A percentile compares a stretch with the other conserved stretches of the same genome.
These are phyloP conservation scores for Drosophila seguyi DNA, from an alignment of 1,140 invertebrate species.

Conservation along the genomic window DNA sequence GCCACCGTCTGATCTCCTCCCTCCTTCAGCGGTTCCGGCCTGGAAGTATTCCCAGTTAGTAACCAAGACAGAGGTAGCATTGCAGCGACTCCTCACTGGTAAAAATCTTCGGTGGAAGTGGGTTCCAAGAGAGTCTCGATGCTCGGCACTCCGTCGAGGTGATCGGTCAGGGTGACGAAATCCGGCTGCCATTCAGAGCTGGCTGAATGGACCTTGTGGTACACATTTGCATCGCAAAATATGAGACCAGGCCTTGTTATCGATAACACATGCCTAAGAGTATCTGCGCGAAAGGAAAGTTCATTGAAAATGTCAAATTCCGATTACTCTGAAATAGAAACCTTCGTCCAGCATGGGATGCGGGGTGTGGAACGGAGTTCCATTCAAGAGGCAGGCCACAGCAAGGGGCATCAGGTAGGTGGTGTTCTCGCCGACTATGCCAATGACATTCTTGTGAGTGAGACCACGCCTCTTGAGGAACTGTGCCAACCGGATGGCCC, in stretches of 20 bases:
- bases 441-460: conserved; percentile 4
- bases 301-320: background rate
- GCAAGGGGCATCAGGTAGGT: conserved; percentile 8
- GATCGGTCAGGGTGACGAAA: background rate
- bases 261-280: background rate
- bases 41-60: background rate
- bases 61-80: too few species aligned
- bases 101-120: background rate
- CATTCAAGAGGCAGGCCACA: conserved; percentile 13
- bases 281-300: background rate
- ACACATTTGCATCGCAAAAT: background rate
- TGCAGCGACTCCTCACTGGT: background rate
- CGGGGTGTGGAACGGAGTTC: background rate
- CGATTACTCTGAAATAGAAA: background rate
- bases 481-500: background rate
- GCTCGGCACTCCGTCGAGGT: background rate
- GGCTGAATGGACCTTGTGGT: background rate
- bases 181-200: background rate
- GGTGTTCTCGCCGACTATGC: conserved; percentile 1
- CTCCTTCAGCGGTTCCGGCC: conserved; percentile 1
- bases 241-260: background rate
- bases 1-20: conserved; percentile 3
- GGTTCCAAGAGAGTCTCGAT: background rate
- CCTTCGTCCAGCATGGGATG: conserved; percentile 10
- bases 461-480: background rate